These are phyloP conservation scores for Leptocoma aspasia DNA, from an alignment of 2,113 vertebrate genomes.

Conservation along the genomic window DNA sequence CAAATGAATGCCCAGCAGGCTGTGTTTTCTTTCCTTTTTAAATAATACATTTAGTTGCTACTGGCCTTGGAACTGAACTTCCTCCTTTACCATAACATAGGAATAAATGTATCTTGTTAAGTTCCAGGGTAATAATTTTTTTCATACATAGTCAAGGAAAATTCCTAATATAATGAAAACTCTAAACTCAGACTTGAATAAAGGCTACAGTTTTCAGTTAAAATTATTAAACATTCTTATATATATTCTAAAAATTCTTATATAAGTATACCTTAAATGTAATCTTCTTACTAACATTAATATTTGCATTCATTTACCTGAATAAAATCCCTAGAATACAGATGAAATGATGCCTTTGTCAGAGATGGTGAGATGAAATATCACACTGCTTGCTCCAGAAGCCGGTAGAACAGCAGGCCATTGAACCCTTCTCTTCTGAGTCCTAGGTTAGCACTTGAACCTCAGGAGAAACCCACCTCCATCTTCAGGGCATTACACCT, in stretches of 20 bases:
- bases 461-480: not conserved
- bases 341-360: not conserved
- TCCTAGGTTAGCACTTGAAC: not conserved
- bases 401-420: not conserved
- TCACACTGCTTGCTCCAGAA: not conserved
- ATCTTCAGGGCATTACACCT: not conserved
- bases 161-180: not conserved
- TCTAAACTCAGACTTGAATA: not conserved
- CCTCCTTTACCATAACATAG: not conserved
- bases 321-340: not conserved
- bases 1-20: constrained; percentile 20
- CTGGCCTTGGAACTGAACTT: constrained; percentile 17
- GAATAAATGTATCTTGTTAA: not conserved
- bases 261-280: not conserved
- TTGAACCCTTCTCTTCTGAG: not conserved
- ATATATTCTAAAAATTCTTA: too few relatives aligned
- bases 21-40: constrained; percentile 27
- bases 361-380: not conserved
- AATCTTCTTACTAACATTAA: not conserved
- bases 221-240: too few relatives aligned
- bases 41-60: constrained; percentile 24
- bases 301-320: not conserved
- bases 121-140: not conserved
- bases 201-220: not conserved
- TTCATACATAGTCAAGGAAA: not conserved